Base-by-base conservation (phyloP, 2,888 invertebrate species). In the Parnassius apollo region DNA sequence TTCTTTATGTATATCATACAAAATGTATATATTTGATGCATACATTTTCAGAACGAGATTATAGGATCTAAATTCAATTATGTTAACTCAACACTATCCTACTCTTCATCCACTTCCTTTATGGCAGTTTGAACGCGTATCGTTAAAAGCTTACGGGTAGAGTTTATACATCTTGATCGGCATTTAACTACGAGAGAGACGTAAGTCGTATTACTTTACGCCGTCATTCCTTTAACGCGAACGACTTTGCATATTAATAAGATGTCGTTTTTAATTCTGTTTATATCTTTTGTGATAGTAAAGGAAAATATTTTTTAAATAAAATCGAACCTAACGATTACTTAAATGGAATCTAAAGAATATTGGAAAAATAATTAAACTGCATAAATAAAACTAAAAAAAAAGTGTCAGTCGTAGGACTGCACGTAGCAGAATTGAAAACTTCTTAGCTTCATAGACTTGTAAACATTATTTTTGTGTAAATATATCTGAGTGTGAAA, bases 191-290 rank as follows among this genome's bases (percentile, higher is more conserved):
- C 59, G 57, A 53, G 13, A 59, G 59, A 67, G 68, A 64, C 59
- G 65, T 44, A 60, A 65, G 50, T 61, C 60, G 70, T 69, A 72
- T 74, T 75, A 74, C 70, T 80, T 76, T 71, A 77, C 76, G 76
- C 76, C 76, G 71, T 75, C 71, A 78, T 83, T 78, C 72, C 74
- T 80, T 78, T 75, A 68, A 74, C 77, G 74, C 76, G 76, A 80
- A 76, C 76, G 78, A 71, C 74, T 82, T 81, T 83, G 83, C 81
- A 86, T 86, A 83, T 82, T 83, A 83, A 86, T 84, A 72, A 64
- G 68, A 68, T 59, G 65, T 66, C 63, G 61, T 67, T 65, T 65
- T 69, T 67, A 65, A 70, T 67, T 42, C 18, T n/a, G 62, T 65
- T 65, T 35, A 7, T 35, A 7, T 35, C 35, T 35, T 35, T 35